Base-by-base conservation (phyloP, 2,888 invertebrate genomes). In the Phengaris arion region DNA sequence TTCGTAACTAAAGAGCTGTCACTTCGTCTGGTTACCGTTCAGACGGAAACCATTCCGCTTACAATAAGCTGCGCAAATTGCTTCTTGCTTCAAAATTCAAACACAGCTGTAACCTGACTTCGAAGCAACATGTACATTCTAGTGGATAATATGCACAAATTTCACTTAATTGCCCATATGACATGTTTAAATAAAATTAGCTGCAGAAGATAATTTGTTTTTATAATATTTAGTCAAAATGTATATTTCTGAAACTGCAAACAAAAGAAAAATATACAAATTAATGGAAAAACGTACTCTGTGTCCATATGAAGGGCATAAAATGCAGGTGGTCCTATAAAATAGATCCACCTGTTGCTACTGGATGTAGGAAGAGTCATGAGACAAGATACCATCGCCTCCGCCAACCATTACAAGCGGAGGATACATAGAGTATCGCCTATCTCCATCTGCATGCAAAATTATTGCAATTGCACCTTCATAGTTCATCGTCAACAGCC, bases 1-100 rank as follows among this genome's bases (percentile, higher is more conserved):
- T 78, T 79, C 77, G 78, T 74, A 79, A 79, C 70, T 74, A 75
- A 76, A 77, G 75, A 78, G 75, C 70, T 75, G 77, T 76, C 75
- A 78, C 78, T 79, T 76, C 78, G 74, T 76, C 68, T 45, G 73
- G 68, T 76, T 76, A 74, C 74, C 70, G 74, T 74, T 75, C 79
- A 76, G 75, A 76, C 77, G 78, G 75, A 78, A 75, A 77, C 70
- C 52, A 77, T 78, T 79, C 74, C 76, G 74, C 68, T 70, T 72
- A 78, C 77, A 74, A 78, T 75, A 70, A 64, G 75, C 70, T 75
- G 75, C 12, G 69, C 68, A 75, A 69, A 54, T 75, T 69, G 69
- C 69, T 22, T 22, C 57, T 55, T 46, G 4, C 57, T 46, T 7
- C 13, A 75, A 75, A 77, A 52, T 12, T 52, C 69, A 75, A 48